Evolutionary conservation across 2,888 invertebrate genomes (phyloP).

Genomic region (Scaptomyza flava): DNA sequence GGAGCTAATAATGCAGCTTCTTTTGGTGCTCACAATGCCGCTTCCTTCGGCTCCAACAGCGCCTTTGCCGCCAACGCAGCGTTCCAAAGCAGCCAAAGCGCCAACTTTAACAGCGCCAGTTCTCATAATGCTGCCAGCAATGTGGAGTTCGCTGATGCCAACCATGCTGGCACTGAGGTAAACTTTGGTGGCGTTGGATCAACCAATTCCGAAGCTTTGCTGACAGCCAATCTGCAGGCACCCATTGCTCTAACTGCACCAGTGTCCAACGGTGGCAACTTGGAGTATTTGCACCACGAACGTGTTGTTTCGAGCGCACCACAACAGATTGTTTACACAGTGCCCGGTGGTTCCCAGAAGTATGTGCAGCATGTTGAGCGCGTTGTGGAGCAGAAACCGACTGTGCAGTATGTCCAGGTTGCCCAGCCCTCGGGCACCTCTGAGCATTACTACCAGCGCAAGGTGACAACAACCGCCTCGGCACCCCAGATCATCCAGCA

Average conservation of each 20-base stretch:
- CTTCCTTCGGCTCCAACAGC: constrained; percentile 60
- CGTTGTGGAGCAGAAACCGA: constrained; percentile 59
- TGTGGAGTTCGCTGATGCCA: constrained; percentile 60
- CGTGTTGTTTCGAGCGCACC: constrained; percentile 53
- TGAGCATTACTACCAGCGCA: constrained; percentile 76
- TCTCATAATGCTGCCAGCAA: constrained; percentile 61
- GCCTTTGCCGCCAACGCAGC: not conserved
- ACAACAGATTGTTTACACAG: constrained; percentile 58
- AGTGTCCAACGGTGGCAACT: constrained; percentile 31
- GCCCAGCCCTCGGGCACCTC: constrained; percentile 64
- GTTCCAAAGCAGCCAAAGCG: constrained; percentile 53
- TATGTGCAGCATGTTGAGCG: constrained; percentile 77
- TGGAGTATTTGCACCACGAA: constrained; percentile 69
- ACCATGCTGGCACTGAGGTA: constrained; percentile 64
- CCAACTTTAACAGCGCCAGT: constrained; percentile 65
- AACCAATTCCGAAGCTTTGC: constrained; percentile 58
- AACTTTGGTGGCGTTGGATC: constrained; percentile 59
- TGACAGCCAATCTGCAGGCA: constrained; percentile 35
- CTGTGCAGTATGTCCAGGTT: constrained; percentile 60
- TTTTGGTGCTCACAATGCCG: constrained; percentile 42
- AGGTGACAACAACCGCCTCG: constrained; percentile 62
- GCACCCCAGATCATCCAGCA: constrained; percentile 64
- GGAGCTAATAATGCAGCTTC: constrained; percentile 28
- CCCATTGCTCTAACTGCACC: constrained; percentile 48
- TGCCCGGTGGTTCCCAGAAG: constrained; percentile 74